phyloP scores from a whole-genome alignment of 37 sponge, comb jelly and placozoan species.

The Hormiphora californensis region DNA sequence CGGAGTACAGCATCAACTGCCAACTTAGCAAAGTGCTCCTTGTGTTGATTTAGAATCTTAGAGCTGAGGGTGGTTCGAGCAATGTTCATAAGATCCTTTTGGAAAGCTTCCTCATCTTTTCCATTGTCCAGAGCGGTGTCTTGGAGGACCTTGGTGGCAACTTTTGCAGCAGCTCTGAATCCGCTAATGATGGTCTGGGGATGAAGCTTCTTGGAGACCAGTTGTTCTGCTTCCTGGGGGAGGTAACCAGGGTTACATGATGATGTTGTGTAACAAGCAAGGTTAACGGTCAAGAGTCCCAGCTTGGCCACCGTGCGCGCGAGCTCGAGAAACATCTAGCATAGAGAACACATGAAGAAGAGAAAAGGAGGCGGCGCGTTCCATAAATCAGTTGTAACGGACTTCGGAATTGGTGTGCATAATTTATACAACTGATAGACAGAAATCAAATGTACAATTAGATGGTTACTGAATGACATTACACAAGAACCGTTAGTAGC shows the following conservation, averaged over 20 bases:
- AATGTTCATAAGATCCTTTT: conserved; percentile 86
- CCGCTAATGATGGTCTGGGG: conserved; percentile 93
- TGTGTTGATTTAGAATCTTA: conserved; percentile 90
- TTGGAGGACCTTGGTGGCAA: conserved; percentile 59
- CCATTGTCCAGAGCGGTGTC: conserved; percentile 76
- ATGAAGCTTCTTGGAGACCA: conserved; percentile 78
- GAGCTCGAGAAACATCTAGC: no score
- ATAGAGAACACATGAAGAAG: no score
- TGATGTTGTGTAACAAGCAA: no score
- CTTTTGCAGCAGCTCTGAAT: conserved; percentile 13
- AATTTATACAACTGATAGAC: no score
- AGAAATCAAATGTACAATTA: no score
- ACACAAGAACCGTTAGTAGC: no score
- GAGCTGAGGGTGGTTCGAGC: conserved; percentile 95
- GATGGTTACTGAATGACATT: no score
- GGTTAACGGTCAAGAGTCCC: no score
- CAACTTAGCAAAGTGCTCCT: conserved; percentile 83
- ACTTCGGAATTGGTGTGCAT: no score
- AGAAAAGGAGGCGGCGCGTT: no score
- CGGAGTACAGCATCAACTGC: conserved; percentile 91
- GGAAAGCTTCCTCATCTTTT: conserved; percentile 32
- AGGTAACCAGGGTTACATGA: not conserved
- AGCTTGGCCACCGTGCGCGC: no score
- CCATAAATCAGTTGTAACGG: no score
- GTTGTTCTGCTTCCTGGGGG: conserved; percentile 79